These are phyloP conservation scores for Pangasianodon gigas DNA, from an alignment of 2,113 vertebrate species.

Conservation along the genomic window DNA sequence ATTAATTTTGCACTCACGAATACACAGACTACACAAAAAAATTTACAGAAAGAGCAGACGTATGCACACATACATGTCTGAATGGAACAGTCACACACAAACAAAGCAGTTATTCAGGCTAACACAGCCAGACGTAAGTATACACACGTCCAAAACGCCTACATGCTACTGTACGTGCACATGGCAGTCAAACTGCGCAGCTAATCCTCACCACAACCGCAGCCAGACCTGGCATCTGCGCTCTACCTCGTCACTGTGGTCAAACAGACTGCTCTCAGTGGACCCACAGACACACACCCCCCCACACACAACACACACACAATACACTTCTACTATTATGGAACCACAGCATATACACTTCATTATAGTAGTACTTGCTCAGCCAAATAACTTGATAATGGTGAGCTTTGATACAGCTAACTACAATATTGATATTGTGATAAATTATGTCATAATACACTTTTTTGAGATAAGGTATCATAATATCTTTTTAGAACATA, in stretches of 20 bases:
- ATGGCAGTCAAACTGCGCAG: conserved; percentile 13
- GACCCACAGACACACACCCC: conserved; percentile 28
- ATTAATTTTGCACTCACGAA: background rate
- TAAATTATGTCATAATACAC: background rate
- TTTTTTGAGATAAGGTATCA: background rate
- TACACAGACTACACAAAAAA: background rate
- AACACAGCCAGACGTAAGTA: conserved; percentile 33
- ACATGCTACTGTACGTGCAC: conserved; percentile 14
- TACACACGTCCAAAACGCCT: conserved; percentile 28
- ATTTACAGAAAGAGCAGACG: background rate
- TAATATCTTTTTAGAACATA: background rate
- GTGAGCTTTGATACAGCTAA: background rate
- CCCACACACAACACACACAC: background rate
- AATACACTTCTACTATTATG: background rate
- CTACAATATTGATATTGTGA: background rate
- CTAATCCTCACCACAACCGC: conserved; percentile 43
- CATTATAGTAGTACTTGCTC: background rate
- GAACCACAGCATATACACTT: background rate
- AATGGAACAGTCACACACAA: background rate
- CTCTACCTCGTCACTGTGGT: conserved; percentile 29
- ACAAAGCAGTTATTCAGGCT: conserved; percentile 25
- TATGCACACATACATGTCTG: background rate
- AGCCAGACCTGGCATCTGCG: conserved; percentile 39
- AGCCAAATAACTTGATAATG: background rate
- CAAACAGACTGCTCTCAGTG: conserved; percentile 24